Evolutionary conservation across 2,797 vertebrate species (phyloP), one percentile per base, ranked within the genome.

Genomic region (Scomberomorus guttatus): DNA sequence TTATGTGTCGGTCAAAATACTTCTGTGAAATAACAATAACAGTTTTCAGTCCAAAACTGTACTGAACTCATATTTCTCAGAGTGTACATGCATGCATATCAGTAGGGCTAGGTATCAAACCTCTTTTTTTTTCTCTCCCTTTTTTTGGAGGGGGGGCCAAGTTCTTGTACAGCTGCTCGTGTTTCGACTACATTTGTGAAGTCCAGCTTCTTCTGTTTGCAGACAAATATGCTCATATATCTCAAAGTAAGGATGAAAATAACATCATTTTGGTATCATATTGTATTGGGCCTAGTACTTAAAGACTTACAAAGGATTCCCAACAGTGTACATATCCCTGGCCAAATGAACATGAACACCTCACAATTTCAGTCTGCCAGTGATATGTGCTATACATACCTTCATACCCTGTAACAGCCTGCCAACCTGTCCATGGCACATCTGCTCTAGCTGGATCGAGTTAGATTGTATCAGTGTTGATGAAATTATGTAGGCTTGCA

Each of bases 401-500:
- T 17, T 27, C n/a, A 20, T 34, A 60, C 3, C 15, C 42, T 57
- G 7, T 6, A n/a, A 52, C 22, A 58, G 13, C 8, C 27, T 34
- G 37, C 24, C 17, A n/a, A 17, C 4, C 57, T 22, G 14, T 27
- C 29, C 52, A 46, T 13, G 4, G 32, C 29, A 5, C 20, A 15
- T 11, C 17, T 51, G 50, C 72, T 62, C 32, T 34, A 32, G 22
- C 15, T 32, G 29, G 29, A 32, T 32, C 4, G 6, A 32, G 29
- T 11, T 37, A 37, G 37, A 51, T 54, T 25, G 61, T 39, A 18
- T 68, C 52, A 37, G 24, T 0, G 15, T 54, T 70, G 29, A 72
- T 61, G 20, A 50, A 44, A 32, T 50, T 20, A 46, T 70, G 24
- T 50, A 5, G 24, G 29, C 72, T 44, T 72, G 24, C 60, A 54